Evolutionary conservation across 2,113 vertebrate genomes (phyloP), one percentile per base, ranked within the genome.

Genomic region (Promerops cafer): DNA sequence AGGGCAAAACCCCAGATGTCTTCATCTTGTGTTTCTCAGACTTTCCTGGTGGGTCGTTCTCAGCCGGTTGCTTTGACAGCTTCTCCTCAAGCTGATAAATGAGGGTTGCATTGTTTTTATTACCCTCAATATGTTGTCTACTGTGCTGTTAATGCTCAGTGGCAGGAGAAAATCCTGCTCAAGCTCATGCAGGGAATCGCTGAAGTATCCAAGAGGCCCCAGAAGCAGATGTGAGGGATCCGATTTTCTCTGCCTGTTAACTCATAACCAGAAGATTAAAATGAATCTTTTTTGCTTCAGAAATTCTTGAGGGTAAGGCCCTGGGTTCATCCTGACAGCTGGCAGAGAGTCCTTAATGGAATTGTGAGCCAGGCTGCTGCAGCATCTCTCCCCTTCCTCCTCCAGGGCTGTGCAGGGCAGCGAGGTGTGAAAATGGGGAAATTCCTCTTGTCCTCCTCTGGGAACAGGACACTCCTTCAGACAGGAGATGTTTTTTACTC

Each of bases 201-300:
- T 69, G 57, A 83, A 89, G 53, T 85, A 54, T 79, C 84, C 57
- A 60, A 18, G 82, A 90, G 49, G 35, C 68, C 75, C 47, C 85
- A 69, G 76, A 68, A 93, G 71, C 88, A 94, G 85, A 83, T 88
- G 68, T 35, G 92, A 85, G 75, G 47, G 37, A 35, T 69, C 61
- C 65, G 92, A 94, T 93, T 87, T 94, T 90, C 78, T 93, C 92
- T 80, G 90, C 90, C 93, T 91, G 86, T 95, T 95, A 78, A 90
- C 88, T 93, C 47, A 20, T 1, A 28, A 40, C 85, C 37, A 42
- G 26, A 81, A 94, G 78, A 54, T 49, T 80, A 95, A 94, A 90
- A 69, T 22, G 15, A 66, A 44, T 75, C 53, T 72, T 69, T 33
- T 39, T 77, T 85, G 63, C 82, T 90, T 72, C 37, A 57, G 66